phyloP scores from a whole-genome alignment of 2,888 invertebrate genomes.

The Campaea margaritaria region DNA sequence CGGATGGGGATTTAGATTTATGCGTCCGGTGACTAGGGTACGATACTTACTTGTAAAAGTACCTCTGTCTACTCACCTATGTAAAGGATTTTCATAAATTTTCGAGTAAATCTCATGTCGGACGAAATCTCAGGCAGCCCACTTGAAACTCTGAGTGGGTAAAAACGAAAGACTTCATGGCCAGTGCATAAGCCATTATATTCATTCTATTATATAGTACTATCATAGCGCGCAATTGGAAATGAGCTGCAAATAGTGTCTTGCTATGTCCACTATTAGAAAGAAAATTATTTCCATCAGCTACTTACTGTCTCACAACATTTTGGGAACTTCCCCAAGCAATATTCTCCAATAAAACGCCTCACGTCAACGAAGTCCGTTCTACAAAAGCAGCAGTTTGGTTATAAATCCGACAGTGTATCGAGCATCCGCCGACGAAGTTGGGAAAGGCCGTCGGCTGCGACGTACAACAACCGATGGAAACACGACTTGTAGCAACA shows the following conservation, averaged over 20 bases:
- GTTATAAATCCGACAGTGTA: slow-evolving; percentile 52
- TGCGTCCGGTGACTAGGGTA: slow-evolving; percentile 19
- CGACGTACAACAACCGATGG: slow-evolving; percentile 67
- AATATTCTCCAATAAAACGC: slow-evolving; percentile 25
- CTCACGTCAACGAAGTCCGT: slow-evolving; percentile 25
- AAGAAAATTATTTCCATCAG: no score
- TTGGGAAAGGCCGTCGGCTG: slow-evolving; percentile 62
- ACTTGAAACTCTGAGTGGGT: no score
- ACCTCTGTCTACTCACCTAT: not conserved
- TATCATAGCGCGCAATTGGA: no score
- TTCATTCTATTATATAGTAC: no score
- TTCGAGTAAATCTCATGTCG: no score
- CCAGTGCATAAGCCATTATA: no score
- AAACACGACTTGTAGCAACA: slow-evolving; percentile 64
- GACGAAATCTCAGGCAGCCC: no score
- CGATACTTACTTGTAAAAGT: not conserved
- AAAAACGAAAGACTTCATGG: no score
- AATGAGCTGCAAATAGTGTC: no score
- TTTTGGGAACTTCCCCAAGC: not conserved
- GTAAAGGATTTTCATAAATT: not conserved
- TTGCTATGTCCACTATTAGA: no score
- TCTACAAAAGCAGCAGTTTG: slow-evolving; percentile 36
- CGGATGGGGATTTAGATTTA: slow-evolving; percentile 29
- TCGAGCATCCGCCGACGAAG: slow-evolving; percentile 55
- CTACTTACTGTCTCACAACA: not conserved